These are phyloP conservation scores for Climacteris rufus DNA, from an alignment of 2,113 vertebrate genomes.

Conservation along the genomic window DNA sequence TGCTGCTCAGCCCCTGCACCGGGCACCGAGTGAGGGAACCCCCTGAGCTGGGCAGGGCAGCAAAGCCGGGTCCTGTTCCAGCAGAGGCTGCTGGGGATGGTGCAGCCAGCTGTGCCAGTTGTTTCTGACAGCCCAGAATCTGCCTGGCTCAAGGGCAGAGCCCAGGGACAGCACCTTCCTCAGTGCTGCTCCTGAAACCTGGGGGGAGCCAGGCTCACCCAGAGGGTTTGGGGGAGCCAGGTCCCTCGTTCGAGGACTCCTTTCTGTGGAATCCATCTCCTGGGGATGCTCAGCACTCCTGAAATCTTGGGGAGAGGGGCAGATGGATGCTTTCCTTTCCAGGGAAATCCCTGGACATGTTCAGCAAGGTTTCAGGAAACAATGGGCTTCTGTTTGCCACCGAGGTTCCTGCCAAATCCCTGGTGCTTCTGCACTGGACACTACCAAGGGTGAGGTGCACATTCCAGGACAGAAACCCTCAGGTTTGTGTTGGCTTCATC, in stretches of 20 bases:
- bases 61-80: not conserved
- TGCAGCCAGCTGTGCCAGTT: not conserved
- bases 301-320: rapidly evolving
- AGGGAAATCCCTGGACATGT: rapidly evolving
- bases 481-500: rapidly evolving
- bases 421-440: not conserved
- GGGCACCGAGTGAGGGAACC: rapidly evolving
- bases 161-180: not conserved
- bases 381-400: not conserved
- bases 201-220: rapidly evolving
- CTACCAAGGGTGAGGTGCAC: rapidly evolving
- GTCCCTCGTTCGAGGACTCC: rapidly evolving
- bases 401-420: not conserved
- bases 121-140: too few relatives aligned
- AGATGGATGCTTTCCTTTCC: not conserved
- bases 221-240: rapidly evolving
- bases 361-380: not conserved
- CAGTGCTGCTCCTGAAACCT: not conserved
- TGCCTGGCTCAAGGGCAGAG: not conserved
- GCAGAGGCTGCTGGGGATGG: not conserved
- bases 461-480: rapidly evolving
- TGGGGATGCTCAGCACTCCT: not conserved
- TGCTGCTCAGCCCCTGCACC: not conserved
- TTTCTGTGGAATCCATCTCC: not conserved
- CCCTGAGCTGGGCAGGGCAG: not conserved